Evolutionary conservation across 2,113 vertebrate genomes (phyloP), one percentile per base, ranked within the genome.

Genomic region (Artemisiospiza belli): DNA sequence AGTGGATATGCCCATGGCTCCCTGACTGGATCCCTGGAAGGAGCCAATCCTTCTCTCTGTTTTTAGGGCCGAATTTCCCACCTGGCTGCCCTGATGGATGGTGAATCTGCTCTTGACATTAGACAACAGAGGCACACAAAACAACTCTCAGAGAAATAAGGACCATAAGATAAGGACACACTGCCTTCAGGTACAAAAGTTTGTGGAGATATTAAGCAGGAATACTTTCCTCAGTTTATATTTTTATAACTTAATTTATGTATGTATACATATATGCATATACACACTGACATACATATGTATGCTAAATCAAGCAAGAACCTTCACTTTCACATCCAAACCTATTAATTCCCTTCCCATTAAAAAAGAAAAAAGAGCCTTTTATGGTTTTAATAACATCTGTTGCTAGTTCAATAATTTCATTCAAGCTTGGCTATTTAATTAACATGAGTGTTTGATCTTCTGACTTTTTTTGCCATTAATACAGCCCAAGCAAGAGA

Each of bases 371-470:
- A 41, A 66, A 52, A 61, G 44, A 51, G 2, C 3, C 33, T 74
- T 74, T 90, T 43, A 70, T 92, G 35, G 10, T 78, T 94, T 88
- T 78, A 95, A 88, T 88, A 93, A 90, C 18, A 21, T 67, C 76
- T 86, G 47, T 78, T 89, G 44, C 72, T 83, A 74, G 31, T 68
- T 91, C 57, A 88, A 75, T 93, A 9, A 96, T 80, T 91, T 92
- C 52, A 81, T 86, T 92, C 72, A 87, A 91, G 89, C 67, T 52
- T 88, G 75, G 79, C 70, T 89, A 80, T 92, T 95, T 96, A 95
- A 96, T 96, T 93, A 95, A 87, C 59, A 6, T 2, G 7, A 81
- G 63, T 19, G 24, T 94, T 94, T 96, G 83, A 96, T 88, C 92
- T 90, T 81, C 83, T 92, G 90, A 37, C 47, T 19, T 35, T 69